Evolutionary conservation across 2,888 invertebrate species (phyloP).

Genomic region (Bimastos eiseni): DNA sequence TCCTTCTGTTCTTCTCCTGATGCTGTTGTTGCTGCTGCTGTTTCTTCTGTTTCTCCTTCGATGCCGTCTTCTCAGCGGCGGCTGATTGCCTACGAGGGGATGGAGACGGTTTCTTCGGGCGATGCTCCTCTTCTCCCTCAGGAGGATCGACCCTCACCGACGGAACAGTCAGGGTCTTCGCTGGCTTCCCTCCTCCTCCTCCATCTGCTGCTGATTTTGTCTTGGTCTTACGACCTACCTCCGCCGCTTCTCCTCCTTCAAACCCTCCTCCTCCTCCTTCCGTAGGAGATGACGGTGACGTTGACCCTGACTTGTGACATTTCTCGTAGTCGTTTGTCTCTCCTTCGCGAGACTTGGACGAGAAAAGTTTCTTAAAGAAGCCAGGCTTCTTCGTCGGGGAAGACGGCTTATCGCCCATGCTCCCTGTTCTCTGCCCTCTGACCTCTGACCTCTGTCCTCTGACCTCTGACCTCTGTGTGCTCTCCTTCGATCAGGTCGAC

Average conservation of each 20-base stretch:
- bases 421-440: background rate
- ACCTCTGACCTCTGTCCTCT: background rate
- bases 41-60: conserved; percentile 22
- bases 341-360: background rate
- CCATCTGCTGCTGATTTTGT: background rate
- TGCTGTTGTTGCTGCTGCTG: background rate
- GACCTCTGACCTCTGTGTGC: background rate
- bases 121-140: background rate
- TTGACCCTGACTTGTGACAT: background rate
- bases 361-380: conserved; percentile 13
- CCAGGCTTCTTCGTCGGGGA: background rate
- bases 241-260: background rate
- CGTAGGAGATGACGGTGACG: background rate
- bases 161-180: background rate
- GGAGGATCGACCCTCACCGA: background rate
- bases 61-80: background rate
- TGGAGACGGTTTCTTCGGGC: background rate
- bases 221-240: background rate
- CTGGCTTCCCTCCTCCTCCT: background rate
- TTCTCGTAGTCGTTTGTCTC: background rate
- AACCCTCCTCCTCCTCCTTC: background rate
- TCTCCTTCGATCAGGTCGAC: background rate
- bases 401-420: background rate
- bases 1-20: background rate
- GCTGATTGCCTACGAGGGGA: background rate